A percentile compares a stretch with the other conserved stretches of the same genome.
phyloP scores from a whole-genome alignment of 2,888 invertebrate species.

The Drymonia ruficornis region DNA sequence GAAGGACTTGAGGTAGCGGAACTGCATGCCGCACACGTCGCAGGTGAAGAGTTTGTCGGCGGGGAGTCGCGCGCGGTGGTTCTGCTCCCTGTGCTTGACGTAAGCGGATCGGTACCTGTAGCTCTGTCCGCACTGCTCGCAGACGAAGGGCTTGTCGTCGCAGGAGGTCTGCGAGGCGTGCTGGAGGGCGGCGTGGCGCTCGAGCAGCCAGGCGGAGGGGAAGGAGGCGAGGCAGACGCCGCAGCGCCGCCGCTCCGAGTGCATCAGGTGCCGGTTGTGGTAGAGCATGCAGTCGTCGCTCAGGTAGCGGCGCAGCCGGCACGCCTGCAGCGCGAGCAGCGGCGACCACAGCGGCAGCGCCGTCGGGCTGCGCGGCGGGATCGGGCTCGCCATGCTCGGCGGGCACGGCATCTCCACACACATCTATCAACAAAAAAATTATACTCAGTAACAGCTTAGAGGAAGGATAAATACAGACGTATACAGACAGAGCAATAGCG shows the following conservation, averaged over 20 bases:
- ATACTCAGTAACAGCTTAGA: too few relatives aligned
- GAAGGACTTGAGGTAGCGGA: conserved; percentile 94
- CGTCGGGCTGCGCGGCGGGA: conserved; percentile 65
- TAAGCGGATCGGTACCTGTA: conserved; percentile 94
- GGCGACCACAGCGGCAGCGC: conserved; percentile 77
- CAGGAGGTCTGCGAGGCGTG: conserved; percentile 88
- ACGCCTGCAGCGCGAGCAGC: conserved; percentile 76
- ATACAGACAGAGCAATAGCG: too few relatives aligned
- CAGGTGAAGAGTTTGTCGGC: conserved; percentile 96
- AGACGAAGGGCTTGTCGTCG: conserved; percentile 95
- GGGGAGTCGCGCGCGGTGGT: conserved; percentile 93
- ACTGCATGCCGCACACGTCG: conserved; percentile 97
- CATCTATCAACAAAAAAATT: conserved; percentile 55
- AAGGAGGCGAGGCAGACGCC: conserved; percentile 94
- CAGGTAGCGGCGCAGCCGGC: conserved; percentile 76
- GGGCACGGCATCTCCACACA: conserved; percentile 76
- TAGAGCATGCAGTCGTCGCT: conserved; percentile 81
- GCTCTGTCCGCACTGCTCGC: conserved; percentile 96
- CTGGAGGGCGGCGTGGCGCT: conserved; percentile 93
- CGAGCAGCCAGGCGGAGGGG: conserved; percentile 94
- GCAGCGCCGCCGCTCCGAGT: conserved; percentile 86
- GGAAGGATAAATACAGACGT: too few relatives aligned
- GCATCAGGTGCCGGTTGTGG: conserved; percentile 66
- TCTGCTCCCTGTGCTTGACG: conserved; percentile 92
- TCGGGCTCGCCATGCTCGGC: conserved; percentile 60